Evolutionary conservation across 2,888 invertebrate species (phyloP).

Genomic region (Caenorhabditis sulstoni): DNA sequence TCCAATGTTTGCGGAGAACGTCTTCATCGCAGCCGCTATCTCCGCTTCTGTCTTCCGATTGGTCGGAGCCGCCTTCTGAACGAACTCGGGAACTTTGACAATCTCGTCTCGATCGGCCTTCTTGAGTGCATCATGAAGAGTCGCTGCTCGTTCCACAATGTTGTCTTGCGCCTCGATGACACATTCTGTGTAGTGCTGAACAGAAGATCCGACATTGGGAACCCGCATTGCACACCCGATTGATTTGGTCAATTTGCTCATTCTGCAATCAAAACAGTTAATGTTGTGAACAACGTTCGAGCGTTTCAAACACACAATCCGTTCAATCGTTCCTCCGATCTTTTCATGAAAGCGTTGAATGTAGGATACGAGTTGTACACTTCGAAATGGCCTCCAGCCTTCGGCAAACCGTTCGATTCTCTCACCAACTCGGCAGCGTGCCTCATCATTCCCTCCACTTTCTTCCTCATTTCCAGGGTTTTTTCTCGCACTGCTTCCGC

Average conservation of each 20-base stretch:
- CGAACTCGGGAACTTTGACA: slow-evolving; percentile 66
- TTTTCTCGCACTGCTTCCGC: slow-evolving; percentile 2
- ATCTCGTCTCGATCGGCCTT: slow-evolving; percentile 60
- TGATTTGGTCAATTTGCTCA: slow-evolving; percentile 56
- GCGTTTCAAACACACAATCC: slow-evolving; percentile 68
- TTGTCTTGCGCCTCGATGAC: slow-evolving; percentile 72
- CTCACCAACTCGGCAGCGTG: slow-evolving; percentile 53
- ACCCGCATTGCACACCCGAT: slow-evolving; percentile 65
- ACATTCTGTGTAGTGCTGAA: slow-evolving; percentile 64
- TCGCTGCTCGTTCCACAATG: slow-evolving; percentile 71
- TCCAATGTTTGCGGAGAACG: slow-evolving; percentile 60
- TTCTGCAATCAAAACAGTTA: too few species aligned
- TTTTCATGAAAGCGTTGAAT: slow-evolving; percentile 71
- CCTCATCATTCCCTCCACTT: slow-evolving; percentile 50
- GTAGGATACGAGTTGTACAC: slow-evolving; percentile 71
- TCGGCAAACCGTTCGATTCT: slow-evolving; percentile 65
- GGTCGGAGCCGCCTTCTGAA: slow-evolving; percentile 68
- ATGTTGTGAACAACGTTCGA: too few species aligned
- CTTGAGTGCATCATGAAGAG: slow-evolving; percentile 66
- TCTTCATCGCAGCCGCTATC: slow-evolving; percentile 45
- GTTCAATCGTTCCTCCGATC: slow-evolving; percentile 62
- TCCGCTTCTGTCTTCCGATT: slow-evolving; percentile 53
- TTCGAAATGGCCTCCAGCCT: slow-evolving; percentile 73
- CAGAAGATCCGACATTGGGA: slow-evolving; percentile 52
- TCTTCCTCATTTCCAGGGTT: slow-evolving; percentile 12